These are phyloP conservation scores for Eulemur macaco DNA, from an alignment of 2,113 vertebrate species.

Conservation along the genomic window DNA sequence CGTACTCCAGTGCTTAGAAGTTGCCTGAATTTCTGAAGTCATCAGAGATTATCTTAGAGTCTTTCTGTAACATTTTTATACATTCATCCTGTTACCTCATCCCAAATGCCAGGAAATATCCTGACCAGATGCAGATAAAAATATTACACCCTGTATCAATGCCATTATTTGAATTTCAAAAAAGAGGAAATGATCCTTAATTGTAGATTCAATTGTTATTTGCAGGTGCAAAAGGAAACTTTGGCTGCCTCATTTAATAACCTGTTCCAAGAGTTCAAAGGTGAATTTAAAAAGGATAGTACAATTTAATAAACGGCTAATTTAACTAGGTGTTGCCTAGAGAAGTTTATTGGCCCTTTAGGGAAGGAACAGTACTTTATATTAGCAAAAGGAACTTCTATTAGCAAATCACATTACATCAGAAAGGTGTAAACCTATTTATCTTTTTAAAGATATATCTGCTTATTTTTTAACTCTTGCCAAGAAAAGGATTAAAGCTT, in stretches of 20 bases:
- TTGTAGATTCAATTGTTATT: slow-evolving; percentile 66
- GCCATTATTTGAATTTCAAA: slow-evolving; percentile 73
- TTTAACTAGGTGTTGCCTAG: slow-evolving; percentile 65
- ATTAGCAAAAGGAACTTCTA: slow-evolving; percentile 32
- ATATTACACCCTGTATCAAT: slow-evolving; percentile 63
- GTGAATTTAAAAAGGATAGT: slow-evolving; percentile 61
- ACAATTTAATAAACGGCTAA: slow-evolving; percentile 62
- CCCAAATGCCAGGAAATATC: slow-evolving; percentile 68
- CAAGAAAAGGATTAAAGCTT: slow-evolving; percentile 64
- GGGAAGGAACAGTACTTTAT: slow-evolving; percentile 23
- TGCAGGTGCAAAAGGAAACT: slow-evolving; percentile 70
- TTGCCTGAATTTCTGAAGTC: not conserved
- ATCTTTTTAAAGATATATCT: slow-evolving; percentile 15
- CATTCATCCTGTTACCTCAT: slow-evolving; percentile 55
- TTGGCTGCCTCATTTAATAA: slow-evolving; percentile 54
- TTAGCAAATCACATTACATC: slow-evolving; percentile 28
- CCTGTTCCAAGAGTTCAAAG: slow-evolving; percentile 47
- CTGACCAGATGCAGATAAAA: slow-evolving; percentile 68
- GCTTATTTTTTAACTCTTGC: slow-evolving; percentile 42
- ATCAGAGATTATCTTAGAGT: slow-evolving; percentile 25
- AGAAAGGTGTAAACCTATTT: slow-evolving; percentile 48
- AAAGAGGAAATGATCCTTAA: slow-evolving; percentile 69
- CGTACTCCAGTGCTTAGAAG: not conserved
- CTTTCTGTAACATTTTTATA: slow-evolving; percentile 41
- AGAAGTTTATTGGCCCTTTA: slow-evolving; percentile 65